These are phyloP conservation scores for Mus musculus DNA, from an alignment of 2,113 vertebrate species.

Conservation along the genomic window DNA sequence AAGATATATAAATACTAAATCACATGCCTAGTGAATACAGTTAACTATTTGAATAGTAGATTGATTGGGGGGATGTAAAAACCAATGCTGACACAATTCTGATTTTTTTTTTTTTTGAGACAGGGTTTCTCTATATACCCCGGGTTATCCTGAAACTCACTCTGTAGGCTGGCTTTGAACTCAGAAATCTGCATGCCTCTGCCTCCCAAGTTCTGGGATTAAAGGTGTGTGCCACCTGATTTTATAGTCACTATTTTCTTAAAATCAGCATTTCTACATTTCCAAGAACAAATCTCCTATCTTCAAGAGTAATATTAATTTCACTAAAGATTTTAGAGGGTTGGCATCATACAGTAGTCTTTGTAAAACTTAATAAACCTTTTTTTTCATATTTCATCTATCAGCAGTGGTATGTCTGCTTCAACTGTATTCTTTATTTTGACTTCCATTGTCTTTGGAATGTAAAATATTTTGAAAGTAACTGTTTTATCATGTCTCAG, in stretches of 20 bases:
- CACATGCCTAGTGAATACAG: background rate
- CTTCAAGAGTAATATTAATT: background rate
- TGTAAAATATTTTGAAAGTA: background rate
- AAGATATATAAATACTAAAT: conserved; percentile 31
- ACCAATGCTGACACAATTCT: background rate
- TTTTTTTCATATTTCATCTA: background rate
- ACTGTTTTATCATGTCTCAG: background rate
- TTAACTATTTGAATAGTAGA: conserved; percentile 2
- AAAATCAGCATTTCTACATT: background rate
- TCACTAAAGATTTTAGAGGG: conserved; percentile 6
- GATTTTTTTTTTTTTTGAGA: background rate
- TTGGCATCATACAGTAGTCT: background rate
- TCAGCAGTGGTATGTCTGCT: background rate
- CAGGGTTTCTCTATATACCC: too few species aligned
- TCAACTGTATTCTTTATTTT: background rate
- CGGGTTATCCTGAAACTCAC: too few species aligned
- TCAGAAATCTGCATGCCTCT: too few species aligned
- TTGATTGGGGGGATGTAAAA: background rate
- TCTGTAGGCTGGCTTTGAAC: too few species aligned
- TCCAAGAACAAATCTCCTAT: background rate
- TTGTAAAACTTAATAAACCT: background rate
- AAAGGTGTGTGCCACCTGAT: background rate
- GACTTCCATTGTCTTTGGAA: background rate
- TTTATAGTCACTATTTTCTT: background rate
- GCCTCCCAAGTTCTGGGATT: too few species aligned